phyloP scores from a whole-genome alignment of 2,888 invertebrate genomes.

The Toxonevra muliebris region DNA sequence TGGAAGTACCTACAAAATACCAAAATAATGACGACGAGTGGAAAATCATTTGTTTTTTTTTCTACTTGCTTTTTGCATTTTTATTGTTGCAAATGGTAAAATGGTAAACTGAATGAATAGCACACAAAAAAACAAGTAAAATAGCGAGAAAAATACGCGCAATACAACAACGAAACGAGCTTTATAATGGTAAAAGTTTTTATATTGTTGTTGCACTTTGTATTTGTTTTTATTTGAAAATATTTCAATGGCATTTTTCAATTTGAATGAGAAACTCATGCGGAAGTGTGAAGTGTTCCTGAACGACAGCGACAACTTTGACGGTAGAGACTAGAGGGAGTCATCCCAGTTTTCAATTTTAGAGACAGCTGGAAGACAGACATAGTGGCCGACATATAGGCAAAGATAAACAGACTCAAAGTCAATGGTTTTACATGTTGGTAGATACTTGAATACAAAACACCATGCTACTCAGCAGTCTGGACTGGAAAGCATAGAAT shows the following conservation, averaged over 20 bases:
- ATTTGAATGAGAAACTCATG: conserved; percentile 47
- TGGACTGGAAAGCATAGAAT: too few relatives aligned
- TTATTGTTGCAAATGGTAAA: not conserved
- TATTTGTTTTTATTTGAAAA: conserved; percentile 4
- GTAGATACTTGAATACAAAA: not conserved
- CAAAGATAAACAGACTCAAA: not conserved
- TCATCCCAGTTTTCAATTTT: not conserved
- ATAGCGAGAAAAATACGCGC: not conserved
- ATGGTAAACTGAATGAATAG: not conserved
- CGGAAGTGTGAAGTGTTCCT: conserved; percentile 35
- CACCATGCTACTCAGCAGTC: too few relatives aligned
- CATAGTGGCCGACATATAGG: not conserved
- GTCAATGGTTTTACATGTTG: not conserved
- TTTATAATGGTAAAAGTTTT: not conserved
- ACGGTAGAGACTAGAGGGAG: not conserved
- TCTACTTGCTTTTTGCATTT: not conserved
- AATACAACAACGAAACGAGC: not conserved
- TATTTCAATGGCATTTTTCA: conserved; percentile 45
- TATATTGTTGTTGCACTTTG: not conserved
- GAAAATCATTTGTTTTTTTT: not conserved
- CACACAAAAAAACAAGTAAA: not conserved
- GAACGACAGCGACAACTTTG: not conserved
- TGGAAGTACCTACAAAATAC: not conserved
- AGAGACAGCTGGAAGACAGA: conserved; percentile 13
- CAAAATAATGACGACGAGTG: not conserved